These are phyloP conservation scores for Callopanchax toddi DNA, from an alignment of 2,113 vertebrate genomes.

Conservation along the genomic window DNA sequence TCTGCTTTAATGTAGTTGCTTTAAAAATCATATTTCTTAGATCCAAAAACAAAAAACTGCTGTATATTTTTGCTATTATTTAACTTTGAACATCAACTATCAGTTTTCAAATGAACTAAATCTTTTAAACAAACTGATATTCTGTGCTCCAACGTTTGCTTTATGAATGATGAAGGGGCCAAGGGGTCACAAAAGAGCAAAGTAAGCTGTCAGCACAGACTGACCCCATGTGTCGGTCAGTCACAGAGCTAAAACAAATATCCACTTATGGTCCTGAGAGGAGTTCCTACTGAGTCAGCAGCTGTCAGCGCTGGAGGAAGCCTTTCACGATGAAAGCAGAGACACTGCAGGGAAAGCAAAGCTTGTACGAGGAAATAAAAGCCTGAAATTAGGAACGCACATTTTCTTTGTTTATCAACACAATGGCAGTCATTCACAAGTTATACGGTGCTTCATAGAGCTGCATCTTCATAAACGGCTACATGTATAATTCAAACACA, in stretches of 20 bases:
- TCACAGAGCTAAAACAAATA: neutral
- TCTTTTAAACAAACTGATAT: too few species aligned
- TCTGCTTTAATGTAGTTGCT: too few species aligned
- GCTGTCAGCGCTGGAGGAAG: constrained; percentile 55
- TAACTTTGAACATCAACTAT: too few species aligned
- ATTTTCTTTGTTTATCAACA: constrained; percentile 34
- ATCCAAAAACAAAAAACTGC: too few species aligned
- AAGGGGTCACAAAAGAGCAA: neutral
- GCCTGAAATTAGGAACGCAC: constrained; percentile 9
- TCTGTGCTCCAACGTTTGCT: too few species aligned
- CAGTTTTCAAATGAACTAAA: too few species aligned
- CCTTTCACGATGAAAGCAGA: constrained; percentile 44
- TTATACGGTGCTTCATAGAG: neutral
- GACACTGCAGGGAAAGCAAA: constrained; percentile 17
- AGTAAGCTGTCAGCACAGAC: neutral
- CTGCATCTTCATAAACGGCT: constrained; percentile 5
- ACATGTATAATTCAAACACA: constrained; percentile 3
- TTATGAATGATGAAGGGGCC: neutral
- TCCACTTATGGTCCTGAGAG: neutral
- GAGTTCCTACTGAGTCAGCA: constrained; percentile 64
- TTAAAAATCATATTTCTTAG: too few species aligned
- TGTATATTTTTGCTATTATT: too few species aligned
- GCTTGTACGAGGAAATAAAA: constrained; percentile 2
- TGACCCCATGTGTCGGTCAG: neutral
- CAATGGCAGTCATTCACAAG: constrained; percentile 11